Evolutionary conservation across 2,113 vertebrate genomes (phyloP), one percentile per base, ranked within the genome.

Genomic region (Austrofundulus limnaeus): DNA sequence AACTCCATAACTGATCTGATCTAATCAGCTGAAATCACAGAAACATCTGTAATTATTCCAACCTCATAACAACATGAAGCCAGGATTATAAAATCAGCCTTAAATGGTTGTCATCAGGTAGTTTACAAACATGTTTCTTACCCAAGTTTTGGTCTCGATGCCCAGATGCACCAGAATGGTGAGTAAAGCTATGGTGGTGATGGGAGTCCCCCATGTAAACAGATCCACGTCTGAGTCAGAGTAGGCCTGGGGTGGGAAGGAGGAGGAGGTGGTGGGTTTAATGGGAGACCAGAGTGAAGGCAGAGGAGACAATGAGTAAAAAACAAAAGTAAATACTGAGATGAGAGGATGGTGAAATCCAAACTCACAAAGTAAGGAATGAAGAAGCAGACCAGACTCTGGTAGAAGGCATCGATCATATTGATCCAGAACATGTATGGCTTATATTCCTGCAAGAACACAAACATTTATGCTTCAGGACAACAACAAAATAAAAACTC

Each of bases 71-170:
- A 11, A 53, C 15, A 17, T 8, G 10, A 57, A 39, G 20, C 38
- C 6, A 7, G 39, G n/a, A 39, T 28, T 8, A 39, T 13, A 19
- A 5, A 13, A 9, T 16, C 14, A 19, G 12, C 14, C 25, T 2
- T 14, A 12, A 24, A 13, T 48, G 11, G 1, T 34, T 15, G 37
- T 39, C 50, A 41, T 8, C 37, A 41, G 53, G 8, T 2, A 10
- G 20, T 43, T 4, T 17, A 16, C 50, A 48, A 28, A 15, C 0
- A 43, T 19, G 25, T 0, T 34, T 14, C 93, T 95, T 87, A 99
- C 97, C 97, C 97, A 99, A 60, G 97, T 99, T 91, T 95, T 98
- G 70, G 96, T 99, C 90, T 99, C 97, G 39, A 98, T 94, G 38
- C 96, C 95, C 85, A 99, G 87, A 83, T 99, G 97, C 48, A 98